A percentile compares a stretch with the other conserved stretches of the same genome.
phyloP scores from a whole-genome alignment of 2,888 invertebrate species.

The Synergus japonicus region DNA sequence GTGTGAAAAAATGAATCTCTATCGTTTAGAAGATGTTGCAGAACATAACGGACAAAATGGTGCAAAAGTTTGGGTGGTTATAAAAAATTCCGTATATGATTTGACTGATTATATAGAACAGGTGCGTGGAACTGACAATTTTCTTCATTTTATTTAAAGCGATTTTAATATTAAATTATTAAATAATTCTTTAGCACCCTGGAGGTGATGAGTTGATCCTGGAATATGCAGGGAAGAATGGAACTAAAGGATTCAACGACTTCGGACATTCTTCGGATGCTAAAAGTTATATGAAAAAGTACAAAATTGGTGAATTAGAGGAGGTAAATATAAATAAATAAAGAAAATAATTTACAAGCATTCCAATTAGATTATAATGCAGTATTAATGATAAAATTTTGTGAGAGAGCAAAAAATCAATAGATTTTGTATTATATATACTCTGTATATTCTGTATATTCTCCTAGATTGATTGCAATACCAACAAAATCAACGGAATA shows the following conservation, averaged over 20 bases:
- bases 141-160: no score
- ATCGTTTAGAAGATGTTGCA: conserved; percentile 80
- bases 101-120: conserved; percentile 82
- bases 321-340: conserved; percentile 77
- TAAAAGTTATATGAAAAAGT: conserved; percentile 79
- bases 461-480: neutral
- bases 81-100: conserved; percentile 84
- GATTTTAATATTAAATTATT: neutral
- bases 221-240: conserved; percentile 84
- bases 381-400: no score
- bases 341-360: neutral
- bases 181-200: conserved; percentile 81
- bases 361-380: no score
- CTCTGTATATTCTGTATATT: no score
- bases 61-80: conserved; percentile 82
- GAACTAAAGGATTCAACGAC: conserved; percentile 83
- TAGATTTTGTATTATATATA: no score
- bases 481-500: neutral
- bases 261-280: conserved; percentile 85
- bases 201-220: conserved; percentile 82
- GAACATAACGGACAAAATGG: conserved; percentile 80
- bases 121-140: conserved; percentile 72
- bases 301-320: conserved; percentile 83
- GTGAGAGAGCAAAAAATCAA: no score
- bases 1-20: conserved; percentile 2